Base-by-base conservation (phyloP, 1,140 invertebrate genomes). In the Trichonephila clavipes region DNA sequence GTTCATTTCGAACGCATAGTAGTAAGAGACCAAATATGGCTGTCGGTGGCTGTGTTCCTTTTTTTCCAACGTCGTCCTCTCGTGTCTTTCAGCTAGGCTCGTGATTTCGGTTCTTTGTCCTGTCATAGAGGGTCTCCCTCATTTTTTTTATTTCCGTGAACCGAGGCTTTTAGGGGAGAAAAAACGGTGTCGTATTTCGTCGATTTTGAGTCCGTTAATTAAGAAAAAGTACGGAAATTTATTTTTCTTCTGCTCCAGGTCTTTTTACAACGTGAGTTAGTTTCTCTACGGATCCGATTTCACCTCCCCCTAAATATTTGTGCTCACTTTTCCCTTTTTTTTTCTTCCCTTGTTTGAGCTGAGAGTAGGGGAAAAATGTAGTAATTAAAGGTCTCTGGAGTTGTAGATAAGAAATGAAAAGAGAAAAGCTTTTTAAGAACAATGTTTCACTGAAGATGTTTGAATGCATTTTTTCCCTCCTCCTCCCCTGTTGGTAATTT, bases 131-230 rank as follows among this genome's bases (percentile, higher is more conserved):
- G n/a, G 24, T 24, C 58, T 86, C 21, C 59, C 62, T 16, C 24
- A 40, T 8, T 34, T 87, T 87, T 59, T 77, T 77, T 77, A 34
- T 34, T 87, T 87, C 61, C 14, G 24, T 87, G 85, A 87, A 87
- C 85, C 85, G n/a, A 28, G 28, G 28, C 85, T 62, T n/a, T 18
- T 6, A 40, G 61, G 85, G 28, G 28, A 87, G 59, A 61, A 62
- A 64, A 87, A 87, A 87, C 24, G 28, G 58, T 87, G 59, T 87
- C 85, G 59, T 87, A 44, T 87, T 87, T 62, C 85, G n/a, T 24
- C 51, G 28, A 51, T 87, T 87, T 87, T 34, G 61, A 87, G 61
- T 19, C 51, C 85, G 85, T 87, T 87, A 87, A 87, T 87, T 87
- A 87, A 18, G 61, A 64, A 87, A 87, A 61, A 62, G 58, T 85